phyloP scores from a whole-genome alignment of 1,140 invertebrate species.

The Muscidifurax raptorellus region DNA sequence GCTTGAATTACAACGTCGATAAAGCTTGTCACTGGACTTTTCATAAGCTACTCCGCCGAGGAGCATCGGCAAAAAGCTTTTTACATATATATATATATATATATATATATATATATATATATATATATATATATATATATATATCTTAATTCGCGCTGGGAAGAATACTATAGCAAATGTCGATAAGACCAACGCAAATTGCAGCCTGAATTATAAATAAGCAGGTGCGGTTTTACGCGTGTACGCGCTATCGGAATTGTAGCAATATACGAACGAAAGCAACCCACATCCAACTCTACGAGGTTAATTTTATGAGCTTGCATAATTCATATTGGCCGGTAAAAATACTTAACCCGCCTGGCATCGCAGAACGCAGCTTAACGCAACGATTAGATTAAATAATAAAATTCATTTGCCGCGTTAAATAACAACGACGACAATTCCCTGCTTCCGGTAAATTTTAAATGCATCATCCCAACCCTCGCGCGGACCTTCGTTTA shows the following conservation, averaged over 20 bases:
- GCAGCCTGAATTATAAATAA: neutral
- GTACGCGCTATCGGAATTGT: neutral
- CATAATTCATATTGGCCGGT: neutral
- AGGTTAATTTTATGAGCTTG: conserved; percentile 1
- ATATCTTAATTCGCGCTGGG: too few relatives aligned
- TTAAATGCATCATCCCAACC: neutral
- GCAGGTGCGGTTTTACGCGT: neutral
- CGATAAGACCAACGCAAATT: neutral
- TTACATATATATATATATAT: neutral
- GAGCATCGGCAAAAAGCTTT: neutral
- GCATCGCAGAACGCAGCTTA: neutral
- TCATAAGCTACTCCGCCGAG: neutral
- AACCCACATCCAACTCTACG: neutral
- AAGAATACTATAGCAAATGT: neutral
- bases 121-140: too few relatives aligned
- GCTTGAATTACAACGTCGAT: neutral
- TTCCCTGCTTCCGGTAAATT: neutral
- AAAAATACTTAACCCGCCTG: neutral
- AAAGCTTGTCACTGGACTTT: neutral
- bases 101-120: too few relatives aligned
- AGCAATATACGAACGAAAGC: neutral
- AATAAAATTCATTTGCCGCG: conserved; percentile 4
- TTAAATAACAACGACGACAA: neutral
- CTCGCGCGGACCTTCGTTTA: neutral
- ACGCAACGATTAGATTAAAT: neutral